Evolutionary conservation across 2,888 invertebrate species (phyloP).

Genomic region (Ephialtes manifestator): DNA sequence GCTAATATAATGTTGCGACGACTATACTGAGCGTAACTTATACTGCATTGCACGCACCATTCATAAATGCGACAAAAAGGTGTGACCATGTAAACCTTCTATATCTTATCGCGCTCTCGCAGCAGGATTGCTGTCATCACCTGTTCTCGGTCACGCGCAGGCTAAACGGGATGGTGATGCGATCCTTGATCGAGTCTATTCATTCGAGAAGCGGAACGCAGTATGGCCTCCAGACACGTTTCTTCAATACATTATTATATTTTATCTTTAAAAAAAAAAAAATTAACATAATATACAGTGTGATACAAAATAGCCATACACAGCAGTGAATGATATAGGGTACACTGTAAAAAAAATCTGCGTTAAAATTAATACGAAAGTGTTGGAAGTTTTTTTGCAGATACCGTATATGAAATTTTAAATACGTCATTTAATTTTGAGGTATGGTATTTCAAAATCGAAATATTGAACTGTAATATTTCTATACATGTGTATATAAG

Average conservation of each 20-base stretch:
- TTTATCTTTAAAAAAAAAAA: not conserved
- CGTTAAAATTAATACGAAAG: no score
- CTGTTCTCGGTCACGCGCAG: not conserved
- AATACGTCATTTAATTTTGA: no score
- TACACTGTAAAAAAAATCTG: no score
- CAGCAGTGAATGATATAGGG: no score
- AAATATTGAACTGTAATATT: no score
- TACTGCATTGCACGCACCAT: not conserved
- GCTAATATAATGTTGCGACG: not conserved
- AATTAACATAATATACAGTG: not conserved
- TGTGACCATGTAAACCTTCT: not conserved
- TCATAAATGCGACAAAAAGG: slow-evolving; percentile 21
- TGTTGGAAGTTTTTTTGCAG: no score
- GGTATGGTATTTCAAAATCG: no score
- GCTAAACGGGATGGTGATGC: not conserved
- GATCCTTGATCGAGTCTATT: not conserved
- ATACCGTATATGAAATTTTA: no score
- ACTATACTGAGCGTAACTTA: not conserved
- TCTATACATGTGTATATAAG: no score
- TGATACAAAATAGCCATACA: not conserved
- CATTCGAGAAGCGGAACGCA: not conserved
- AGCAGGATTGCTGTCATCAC: not conserved
- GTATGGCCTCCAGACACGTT: not conserved
- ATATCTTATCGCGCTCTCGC: slow-evolving; percentile 12
- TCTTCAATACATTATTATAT: not conserved